Conservation (phyloP, 2,888 invertebrate genomes). For the Agonum fuliginosum region DNA sequence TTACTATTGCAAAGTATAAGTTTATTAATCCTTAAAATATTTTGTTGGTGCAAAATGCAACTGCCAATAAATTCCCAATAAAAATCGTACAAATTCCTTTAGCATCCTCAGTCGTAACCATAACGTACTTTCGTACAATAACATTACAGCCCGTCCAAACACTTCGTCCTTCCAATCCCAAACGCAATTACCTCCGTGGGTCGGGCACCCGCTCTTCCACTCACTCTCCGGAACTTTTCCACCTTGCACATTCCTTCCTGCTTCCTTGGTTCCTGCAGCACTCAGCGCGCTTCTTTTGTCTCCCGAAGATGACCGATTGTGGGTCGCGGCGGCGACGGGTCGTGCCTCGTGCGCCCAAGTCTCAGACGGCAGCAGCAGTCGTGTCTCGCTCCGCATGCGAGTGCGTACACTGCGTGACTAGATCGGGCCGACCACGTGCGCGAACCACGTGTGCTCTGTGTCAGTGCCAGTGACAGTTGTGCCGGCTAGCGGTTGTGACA, state of each 20-base stretch:
- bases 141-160: too few relatives aligned
- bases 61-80: too few relatives aligned
- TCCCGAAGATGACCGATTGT: conserved; percentile 70
- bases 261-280: not conserved
- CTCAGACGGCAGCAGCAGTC: conserved; percentile 43
- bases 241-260: not conserved
- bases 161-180: too few relatives aligned
- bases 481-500: not conserved
- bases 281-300: conserved; percentile 32
- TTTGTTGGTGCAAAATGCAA: too few relatives aligned
- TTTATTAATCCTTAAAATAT: too few relatives aligned
- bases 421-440: conserved; percentile 40
- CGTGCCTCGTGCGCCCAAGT: conserved; percentile 26
- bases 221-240: too few relatives aligned
- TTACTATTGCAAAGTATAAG: too few relatives aligned
- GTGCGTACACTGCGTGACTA: conserved; percentile 38
- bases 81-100: too few relatives aligned
- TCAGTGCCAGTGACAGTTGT: not conserved
- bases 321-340: conserved; percentile 63
- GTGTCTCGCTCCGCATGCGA: conserved; percentile 37
- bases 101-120: too few relatives aligned
- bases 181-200: too few relatives aligned
- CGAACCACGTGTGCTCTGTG: conserved; percentile 36
- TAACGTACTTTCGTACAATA: too few relatives aligned
- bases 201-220: too few relatives aligned